Percentiles rank a stretch among this genome's conserved stretches.
Conservation (phyloP, 35 echinoderm and acorn worm genomes). For the Diadema setosum region DNA sequence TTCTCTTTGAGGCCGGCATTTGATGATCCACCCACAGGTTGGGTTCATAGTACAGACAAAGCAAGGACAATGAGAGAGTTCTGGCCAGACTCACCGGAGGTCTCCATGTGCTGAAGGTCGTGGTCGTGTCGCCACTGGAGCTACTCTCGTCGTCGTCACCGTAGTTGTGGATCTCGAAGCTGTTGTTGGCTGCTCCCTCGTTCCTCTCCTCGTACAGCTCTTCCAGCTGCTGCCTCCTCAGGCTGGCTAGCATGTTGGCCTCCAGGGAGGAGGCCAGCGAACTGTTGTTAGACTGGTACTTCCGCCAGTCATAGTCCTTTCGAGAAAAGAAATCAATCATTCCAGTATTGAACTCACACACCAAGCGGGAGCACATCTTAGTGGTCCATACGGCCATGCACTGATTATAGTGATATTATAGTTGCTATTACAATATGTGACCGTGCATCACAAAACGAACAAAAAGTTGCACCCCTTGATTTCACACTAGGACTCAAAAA, state of each 20-base stretch:
- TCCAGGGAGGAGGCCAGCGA: slow-evolving; percentile 92
- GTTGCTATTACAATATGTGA: no score
- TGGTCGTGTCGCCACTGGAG: slow-evolving; percentile 87
- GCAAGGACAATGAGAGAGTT: no score
- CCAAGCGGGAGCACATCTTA: no score
- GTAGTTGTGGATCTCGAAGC: slow-evolving; percentile 89
- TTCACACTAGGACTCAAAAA: no score
- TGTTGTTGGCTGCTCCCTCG: slow-evolving; percentile 44
- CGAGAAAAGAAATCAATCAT: background rate
- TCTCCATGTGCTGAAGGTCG: slow-evolving; percentile 90
- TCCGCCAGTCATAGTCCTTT: slow-evolving; percentile 97
- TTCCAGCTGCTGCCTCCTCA: slow-evolving; percentile 80
- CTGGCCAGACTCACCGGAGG: slow-evolving; percentile 85
- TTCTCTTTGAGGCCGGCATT: no score
- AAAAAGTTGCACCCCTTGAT: no score
- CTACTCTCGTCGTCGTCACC: slow-evolving; percentile 95
- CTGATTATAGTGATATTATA: no score
- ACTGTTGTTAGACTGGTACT: slow-evolving; percentile 78
- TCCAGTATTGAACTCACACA: no score
- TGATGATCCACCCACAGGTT: no score
- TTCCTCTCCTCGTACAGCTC: slow-evolving; percentile 85
- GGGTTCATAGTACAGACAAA: no score
- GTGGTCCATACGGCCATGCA: no score
- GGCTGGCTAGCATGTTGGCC: slow-evolving; percentile 93
- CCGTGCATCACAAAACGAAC: no score